A percentile compares a stretch with the other conserved stretches of the same genome.
phyloP scores from a whole-genome alignment of 1,140 invertebrate genomes.

The Plutomurus gul region DNA sequence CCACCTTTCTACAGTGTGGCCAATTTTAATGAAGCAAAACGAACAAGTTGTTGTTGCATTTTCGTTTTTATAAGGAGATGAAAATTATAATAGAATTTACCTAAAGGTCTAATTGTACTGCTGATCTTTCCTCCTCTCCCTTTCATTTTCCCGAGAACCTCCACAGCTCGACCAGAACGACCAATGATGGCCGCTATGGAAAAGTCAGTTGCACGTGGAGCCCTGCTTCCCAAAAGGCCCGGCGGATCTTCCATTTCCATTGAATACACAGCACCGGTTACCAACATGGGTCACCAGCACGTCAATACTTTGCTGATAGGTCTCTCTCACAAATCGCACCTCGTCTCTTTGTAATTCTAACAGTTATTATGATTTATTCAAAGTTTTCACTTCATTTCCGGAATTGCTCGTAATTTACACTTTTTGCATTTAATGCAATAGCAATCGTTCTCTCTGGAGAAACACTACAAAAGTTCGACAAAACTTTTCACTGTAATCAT shows the following conservation, averaged over 20 bases:
- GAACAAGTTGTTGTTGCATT: background rate
- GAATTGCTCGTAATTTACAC: no score
- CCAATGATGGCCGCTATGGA: constrained; percentile 53
- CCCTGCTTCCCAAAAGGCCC: constrained; percentile 41
- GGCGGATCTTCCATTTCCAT: constrained; percentile 50
- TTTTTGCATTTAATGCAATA: no score
- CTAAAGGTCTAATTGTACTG: constrained; percentile 50
- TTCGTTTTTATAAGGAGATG: background rate
- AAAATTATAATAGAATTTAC: constrained; percentile 39
- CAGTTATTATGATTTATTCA: no score
- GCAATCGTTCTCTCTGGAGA: no score
- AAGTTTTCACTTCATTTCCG: no score
- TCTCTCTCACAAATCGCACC: no score
- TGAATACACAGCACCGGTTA: constrained; percentile 42
- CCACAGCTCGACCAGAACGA: constrained; percentile 42
- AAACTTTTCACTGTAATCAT: no score
- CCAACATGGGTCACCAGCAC: constrained; percentile 48
- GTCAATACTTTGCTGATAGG: background rate
- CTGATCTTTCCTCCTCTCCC: constrained; percentile 34
- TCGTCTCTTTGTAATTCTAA: no score
- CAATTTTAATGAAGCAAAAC: no score
- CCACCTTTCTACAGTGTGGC: background rate
- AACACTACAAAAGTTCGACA: no score
- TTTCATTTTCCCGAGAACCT: constrained; percentile 41
- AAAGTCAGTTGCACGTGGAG: constrained; percentile 54